These are phyloP conservation scores for Pogonomyrmex barbatus DNA, from an alignment of 1,140 invertebrate species.

Conservation along the genomic window DNA sequence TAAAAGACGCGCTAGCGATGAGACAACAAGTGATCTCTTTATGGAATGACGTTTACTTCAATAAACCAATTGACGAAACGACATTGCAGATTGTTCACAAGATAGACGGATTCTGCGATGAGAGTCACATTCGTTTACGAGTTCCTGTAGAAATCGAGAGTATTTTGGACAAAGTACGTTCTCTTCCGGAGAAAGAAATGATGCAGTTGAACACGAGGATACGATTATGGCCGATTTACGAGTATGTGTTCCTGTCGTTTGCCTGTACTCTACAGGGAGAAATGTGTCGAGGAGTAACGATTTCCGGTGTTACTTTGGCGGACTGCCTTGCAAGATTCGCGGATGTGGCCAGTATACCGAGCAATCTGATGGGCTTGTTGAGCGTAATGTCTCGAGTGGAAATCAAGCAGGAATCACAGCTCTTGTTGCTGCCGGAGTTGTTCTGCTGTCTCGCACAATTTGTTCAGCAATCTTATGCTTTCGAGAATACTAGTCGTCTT, in stretches of 20 bases:
- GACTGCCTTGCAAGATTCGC: constrained; percentile 55
- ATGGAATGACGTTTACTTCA: constrained; percentile 69
- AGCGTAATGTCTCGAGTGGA: constrained; percentile 63
- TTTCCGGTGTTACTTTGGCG: neutral
- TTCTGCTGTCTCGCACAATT: constrained; percentile 72
- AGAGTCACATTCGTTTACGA: constrained; percentile 53
- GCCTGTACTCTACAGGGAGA: constrained; percentile 72
- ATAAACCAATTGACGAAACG: neutral
- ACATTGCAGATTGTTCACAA: constrained; percentile 48
- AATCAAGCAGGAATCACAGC: constrained; percentile 16
- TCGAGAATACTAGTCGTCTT: constrained; percentile 67
- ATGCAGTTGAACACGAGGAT: constrained; percentile 53
- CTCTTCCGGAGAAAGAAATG: constrained; percentile 15
- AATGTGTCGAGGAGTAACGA: constrained; percentile 59
- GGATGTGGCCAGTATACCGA: constrained; percentile 79
- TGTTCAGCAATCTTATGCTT: constrained; percentile 68
- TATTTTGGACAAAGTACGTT: neutral
- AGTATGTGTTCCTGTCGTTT: constrained; percentile 81
- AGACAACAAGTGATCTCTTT: constrained; percentile 68
- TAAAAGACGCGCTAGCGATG: constrained; percentile 44
- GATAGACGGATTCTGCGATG: constrained; percentile 62
- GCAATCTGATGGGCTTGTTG: constrained; percentile 76
- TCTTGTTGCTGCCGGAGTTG: constrained; percentile 70
- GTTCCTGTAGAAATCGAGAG: neutral
- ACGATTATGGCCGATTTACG: constrained; percentile 84